These are phyloP conservation scores for Akabosia matsudoensis DNA, from an alignment of 1,140 invertebrate genomes.

Conservation along the genomic window DNA sequence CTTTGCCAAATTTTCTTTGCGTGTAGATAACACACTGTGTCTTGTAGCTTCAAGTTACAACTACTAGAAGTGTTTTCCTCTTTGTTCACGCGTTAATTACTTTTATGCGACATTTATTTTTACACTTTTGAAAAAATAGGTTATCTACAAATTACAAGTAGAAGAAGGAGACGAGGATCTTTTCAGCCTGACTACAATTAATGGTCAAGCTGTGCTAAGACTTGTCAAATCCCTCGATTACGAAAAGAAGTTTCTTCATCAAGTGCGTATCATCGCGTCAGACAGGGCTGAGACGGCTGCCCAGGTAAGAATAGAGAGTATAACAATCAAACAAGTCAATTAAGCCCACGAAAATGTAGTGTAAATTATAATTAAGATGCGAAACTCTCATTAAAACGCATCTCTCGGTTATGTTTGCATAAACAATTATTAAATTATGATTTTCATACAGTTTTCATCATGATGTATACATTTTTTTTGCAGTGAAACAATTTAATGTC, in stretches of 20 bases:
- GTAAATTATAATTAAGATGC: neutral
- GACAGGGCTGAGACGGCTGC: conserved; percentile 75
- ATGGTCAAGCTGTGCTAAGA: conserved; percentile 81
- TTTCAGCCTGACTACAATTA: conserved; percentile 77
- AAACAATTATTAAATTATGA: too few relatives aligned
- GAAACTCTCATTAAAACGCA: neutral
- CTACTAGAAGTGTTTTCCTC: too few relatives aligned
- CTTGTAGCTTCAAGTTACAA: neutral
- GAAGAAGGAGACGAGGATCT: conserved; percentile 69
- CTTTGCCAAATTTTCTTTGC: too few relatives aligned
- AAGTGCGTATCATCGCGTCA: conserved; percentile 75
- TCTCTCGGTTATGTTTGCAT: too few relatives aligned
- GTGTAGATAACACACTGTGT: too few relatives aligned
- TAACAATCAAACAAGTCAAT: neutral
- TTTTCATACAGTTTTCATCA: neutral
- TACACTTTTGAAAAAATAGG: conserved; percentile 48
- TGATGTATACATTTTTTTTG: neutral
- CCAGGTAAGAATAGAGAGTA: conserved; percentile 53
- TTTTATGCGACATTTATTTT: neutral
- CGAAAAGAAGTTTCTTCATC: conserved; percentile 81
- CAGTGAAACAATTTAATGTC: too few relatives aligned
- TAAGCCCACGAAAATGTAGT: neutral
- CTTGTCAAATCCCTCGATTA: conserved; percentile 77
- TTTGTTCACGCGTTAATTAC: neutral
- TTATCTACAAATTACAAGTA: conserved; percentile 64